Base-by-base conservation (phyloP, 2,113 vertebrate genomes). In the Peromyscus maniculatus region DNA sequence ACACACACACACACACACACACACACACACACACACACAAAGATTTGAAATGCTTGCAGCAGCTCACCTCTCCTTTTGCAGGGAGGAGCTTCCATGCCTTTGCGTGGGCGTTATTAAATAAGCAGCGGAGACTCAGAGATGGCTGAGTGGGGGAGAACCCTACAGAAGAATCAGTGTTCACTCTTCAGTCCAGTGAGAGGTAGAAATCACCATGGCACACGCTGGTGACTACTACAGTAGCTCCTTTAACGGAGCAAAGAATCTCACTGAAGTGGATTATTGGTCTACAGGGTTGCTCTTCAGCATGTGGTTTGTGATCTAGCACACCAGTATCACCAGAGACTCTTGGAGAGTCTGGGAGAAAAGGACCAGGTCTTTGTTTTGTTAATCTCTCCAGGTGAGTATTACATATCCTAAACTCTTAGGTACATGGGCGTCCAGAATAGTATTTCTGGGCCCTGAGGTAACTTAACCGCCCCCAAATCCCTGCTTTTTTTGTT, bases 81-180 rank as follows among this genome's bases (percentile, higher is more conserved):
- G 13, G 64, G 21, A 75, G 24, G 52, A 78, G 90, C 59, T 11
- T 19, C 74, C 13, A 71, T 28, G 22, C 43, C 16, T n/a, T 79
- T 90, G 21, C 80, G 77, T 71, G 43, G 17, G 96, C 52, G 19
- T 36, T 95, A 75, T 91, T 84, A 52, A 94, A 96, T 19, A 69
- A 22, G 26, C 59, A 79, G 43, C 71, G 96, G 88, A 16, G 74
- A 49, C 46, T 57, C 28, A 52, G 87, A 86, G 84, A 16, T 26
- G 67, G 43, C 22, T 49, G 9, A 84, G 0, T 26, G 16, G 12
- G 88, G 36, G 1, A 79, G 26, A 12, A 26, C 0, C 0, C 31
- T 55, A 1, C 0, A 33, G 0, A 16, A 91, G 80, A 9, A 59
- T 89, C 77, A 72, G 59, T n/a, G 52, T 22, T n/a, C 16, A 36